Percentiles rank a stretch among this genome's conserved stretches.
phyloP scores from a whole-genome alignment of 2,113 vertebrate genomes.

The Rissa tridactyla region DNA sequence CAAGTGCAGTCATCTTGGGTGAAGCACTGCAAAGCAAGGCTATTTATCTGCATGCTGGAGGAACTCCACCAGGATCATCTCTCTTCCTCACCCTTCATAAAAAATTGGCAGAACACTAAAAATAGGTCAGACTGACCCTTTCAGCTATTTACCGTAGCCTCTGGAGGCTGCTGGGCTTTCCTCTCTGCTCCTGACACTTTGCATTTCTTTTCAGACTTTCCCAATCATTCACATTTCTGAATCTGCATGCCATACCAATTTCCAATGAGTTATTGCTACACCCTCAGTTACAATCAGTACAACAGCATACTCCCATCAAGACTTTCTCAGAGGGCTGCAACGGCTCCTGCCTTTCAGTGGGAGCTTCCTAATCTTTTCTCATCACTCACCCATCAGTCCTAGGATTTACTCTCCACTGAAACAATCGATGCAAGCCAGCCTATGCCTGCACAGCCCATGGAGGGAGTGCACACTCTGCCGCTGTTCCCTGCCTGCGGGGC shows the following conservation, averaged over 20 bases:
- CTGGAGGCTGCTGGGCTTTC: not conserved
- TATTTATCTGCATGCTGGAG: not conserved
- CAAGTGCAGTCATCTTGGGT: not conserved
- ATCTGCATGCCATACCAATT: not conserved
- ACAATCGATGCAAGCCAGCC: rapidly evolving
- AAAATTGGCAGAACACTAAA: not conserved
- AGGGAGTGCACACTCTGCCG: rapidly evolving
- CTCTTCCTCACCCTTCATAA: not conserved
- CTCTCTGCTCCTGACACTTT: not conserved
- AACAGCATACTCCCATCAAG: not conserved
- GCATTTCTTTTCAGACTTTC: not conserved
- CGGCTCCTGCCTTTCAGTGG: not conserved
- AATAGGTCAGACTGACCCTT: not conserved
- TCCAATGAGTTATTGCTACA: not conserved
- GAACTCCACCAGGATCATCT: not conserved
- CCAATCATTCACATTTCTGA: not conserved
- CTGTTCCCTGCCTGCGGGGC: not conserved
- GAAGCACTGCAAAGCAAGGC: not conserved
- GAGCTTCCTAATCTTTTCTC: not conserved
- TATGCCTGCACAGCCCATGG: not conserved
- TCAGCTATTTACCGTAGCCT: not conserved
- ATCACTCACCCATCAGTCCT: not conserved
- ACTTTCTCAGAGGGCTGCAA: not conserved
- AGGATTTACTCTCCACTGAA: not conserved
- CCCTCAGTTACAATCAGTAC: not conserved